These are phyloP conservation scores for Sycobia sp. DNA, from an alignment of 1,140 invertebrate species.

Conservation along the genomic window DNA sequence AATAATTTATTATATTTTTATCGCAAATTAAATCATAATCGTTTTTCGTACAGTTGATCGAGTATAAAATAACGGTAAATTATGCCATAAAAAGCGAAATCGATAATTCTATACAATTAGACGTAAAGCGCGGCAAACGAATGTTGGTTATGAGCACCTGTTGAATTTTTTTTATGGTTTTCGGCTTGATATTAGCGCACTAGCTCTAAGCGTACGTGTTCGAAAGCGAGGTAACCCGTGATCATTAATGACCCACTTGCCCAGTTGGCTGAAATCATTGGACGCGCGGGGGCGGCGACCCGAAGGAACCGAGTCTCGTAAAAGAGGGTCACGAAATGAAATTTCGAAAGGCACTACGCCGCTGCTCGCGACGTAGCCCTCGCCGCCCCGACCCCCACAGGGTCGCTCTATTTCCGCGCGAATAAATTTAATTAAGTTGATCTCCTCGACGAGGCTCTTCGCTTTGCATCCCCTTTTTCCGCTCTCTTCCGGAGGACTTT, in stretches of 20 bases:
- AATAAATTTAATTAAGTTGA: conserved; percentile 20
- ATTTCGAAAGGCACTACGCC: background rate
- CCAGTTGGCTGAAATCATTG: background rate
- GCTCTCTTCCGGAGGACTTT: background rate
- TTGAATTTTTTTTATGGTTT: too few relatives aligned
- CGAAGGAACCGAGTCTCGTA: background rate
- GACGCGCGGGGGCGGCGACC: too few relatives aligned
- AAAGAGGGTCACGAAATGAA: conserved; percentile 19
- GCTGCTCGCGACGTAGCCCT: background rate
- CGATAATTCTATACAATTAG: too few relatives aligned
- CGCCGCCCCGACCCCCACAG: background rate
- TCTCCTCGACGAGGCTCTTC: background rate
- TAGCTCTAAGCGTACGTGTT: too few relatives aligned
- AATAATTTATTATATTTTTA: too few relatives aligned
- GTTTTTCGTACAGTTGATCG: too few relatives aligned
- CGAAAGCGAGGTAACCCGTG: background rate
- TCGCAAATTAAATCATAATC: too few relatives aligned
- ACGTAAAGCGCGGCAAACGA: too few relatives aligned
- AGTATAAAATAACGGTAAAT: too few relatives aligned
- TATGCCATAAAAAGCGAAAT: too few relatives aligned
- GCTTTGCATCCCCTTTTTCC: background rate
- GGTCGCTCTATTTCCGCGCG: conserved; percentile 10
- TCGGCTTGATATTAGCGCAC: too few relatives aligned
- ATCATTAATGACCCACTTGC: conserved; percentile 15
- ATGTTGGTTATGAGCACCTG: too few relatives aligned